A percentile compares a stretch with the other conserved stretches of the same genome.
These are phyloP conservation scores for Parapsyche elsis DNA, from an alignment of 1,140 invertebrate genomes.

Conservation along the genomic window DNA sequence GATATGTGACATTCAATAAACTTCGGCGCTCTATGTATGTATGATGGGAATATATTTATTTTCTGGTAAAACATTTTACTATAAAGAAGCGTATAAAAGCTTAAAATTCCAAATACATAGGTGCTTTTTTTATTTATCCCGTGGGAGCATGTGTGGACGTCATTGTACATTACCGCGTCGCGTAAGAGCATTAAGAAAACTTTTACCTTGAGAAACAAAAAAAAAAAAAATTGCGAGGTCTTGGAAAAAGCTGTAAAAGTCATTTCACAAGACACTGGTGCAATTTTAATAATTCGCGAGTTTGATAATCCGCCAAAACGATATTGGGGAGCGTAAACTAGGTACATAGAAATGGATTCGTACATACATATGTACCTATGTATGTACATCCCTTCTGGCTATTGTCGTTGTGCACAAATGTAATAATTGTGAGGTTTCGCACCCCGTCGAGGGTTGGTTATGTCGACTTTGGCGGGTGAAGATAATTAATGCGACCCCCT, in stretches of 20 bases:
- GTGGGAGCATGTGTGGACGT: no score
- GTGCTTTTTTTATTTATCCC: no score
- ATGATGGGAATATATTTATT: no score
- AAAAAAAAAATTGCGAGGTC: not conserved
- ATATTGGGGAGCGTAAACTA: not conserved
- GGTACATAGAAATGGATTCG: no score
- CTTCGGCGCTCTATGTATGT: not conserved
- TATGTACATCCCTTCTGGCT: not conserved
- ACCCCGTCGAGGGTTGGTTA: not conserved
- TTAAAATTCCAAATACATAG: no score
- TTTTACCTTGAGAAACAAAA: not conserved
- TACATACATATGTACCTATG: no score
- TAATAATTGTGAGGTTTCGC: conserved; percentile 3
- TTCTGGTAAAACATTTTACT: no score
- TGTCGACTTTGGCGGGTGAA: conserved; percentile 8
- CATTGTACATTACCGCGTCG: not conserved
- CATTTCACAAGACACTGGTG: not conserved
- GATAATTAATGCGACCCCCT: conserved; percentile 9
- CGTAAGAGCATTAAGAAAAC: not conserved
- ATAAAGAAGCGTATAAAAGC: no score
- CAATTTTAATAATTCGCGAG: not conserved
- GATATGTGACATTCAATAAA: conserved; percentile 13
- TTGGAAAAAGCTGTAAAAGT: not conserved
- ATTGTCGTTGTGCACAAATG: not conserved
- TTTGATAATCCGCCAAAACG: not conserved